Conservation (phyloP, 30 jellyfish, hydroid and myxozoan genomes). For the Aurelia sp. region DNA sequence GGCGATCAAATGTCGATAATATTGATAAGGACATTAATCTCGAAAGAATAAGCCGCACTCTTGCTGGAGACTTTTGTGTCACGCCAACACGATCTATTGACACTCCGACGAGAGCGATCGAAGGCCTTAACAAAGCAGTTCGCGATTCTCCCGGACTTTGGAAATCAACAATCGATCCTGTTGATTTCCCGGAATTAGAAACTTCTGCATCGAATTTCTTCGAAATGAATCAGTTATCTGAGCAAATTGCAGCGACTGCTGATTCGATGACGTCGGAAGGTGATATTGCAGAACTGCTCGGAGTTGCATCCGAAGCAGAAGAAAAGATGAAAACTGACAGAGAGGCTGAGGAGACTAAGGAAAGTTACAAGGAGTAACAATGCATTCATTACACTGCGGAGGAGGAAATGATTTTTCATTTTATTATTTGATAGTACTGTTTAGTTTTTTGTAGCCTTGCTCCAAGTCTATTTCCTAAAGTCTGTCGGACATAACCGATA, state of each 20-base stretch:
- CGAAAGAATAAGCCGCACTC: conserved; percentile 52
- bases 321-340: conserved; percentile 57
- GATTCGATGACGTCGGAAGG: conserved; percentile 79
- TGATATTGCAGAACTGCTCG: conserved; percentile 67
- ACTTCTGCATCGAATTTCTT: conserved; percentile 67
- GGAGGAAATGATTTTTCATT: too few relatives aligned
- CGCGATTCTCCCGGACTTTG: conserved; percentile 84
- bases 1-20: neutral
- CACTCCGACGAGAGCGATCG: conserved; percentile 68
- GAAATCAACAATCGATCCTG: conserved; percentile 70
- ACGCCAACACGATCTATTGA: conserved; percentile 62
- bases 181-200: conserved; percentile 60
- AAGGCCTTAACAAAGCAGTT: conserved; percentile 57
- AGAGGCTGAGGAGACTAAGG: conserved; percentile 39
- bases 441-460: too few relatives aligned
- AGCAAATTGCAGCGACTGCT: conserved; percentile 81
- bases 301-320: conserved; percentile 76
- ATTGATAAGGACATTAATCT: conserved; percentile 18
- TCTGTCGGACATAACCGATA: too few relatives aligned
- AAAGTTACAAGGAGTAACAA: neutral
- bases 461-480: too few relatives aligned
- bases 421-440: too few relatives aligned
- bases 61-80: conserved; percentile 60
- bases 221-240: conserved; percentile 65
- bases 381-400: too few relatives aligned